phyloP scores from a whole-genome alignment of 2,888 invertebrate genomes.

The Rhamnusium bicolor region DNA sequence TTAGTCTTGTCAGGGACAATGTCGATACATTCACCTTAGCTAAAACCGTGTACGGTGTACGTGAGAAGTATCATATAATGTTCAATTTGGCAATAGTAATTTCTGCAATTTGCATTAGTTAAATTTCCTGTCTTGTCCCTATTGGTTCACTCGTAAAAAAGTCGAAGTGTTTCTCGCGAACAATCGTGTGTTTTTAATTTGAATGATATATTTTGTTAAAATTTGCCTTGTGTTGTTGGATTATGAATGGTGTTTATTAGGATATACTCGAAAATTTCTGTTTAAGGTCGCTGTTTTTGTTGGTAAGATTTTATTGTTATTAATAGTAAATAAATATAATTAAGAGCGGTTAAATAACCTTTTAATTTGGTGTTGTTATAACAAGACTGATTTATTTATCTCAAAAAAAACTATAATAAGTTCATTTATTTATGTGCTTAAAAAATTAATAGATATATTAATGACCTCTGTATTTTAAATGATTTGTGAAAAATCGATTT shows the following conservation, averaged over 20 bases:
- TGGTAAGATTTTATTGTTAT: neutral
- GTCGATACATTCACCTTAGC: constrained; percentile 23
- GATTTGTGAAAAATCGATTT: no score
- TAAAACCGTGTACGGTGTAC: neutral
- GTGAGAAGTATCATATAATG: constrained; percentile 24
- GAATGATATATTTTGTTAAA: neutral
- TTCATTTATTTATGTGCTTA: no score
- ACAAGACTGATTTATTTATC: no score
- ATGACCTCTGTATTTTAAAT: no score
- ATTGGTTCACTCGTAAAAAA: neutral
- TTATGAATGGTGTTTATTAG: constrained; percentile 3
- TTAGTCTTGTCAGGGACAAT: neutral
- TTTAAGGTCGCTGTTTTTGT: neutral
- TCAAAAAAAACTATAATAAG: no score
- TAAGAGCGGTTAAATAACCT: neutral
- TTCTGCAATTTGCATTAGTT: constrained; percentile 28
- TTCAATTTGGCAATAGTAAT: constrained; percentile 17
- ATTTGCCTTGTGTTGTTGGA: constrained; percentile 11
- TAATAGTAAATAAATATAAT: neutral
- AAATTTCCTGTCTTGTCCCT: neutral
- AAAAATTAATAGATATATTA: no score
- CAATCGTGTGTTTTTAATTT: neutral
- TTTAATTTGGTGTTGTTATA: no score
- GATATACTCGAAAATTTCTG: neutral
- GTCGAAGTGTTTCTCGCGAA: no score